A percentile compares a stretch with the other conserved stretches of the same genome.
Evolutionary conservation across 2,888 invertebrate species (phyloP).

Genomic region (Ophraella communa): DNA sequence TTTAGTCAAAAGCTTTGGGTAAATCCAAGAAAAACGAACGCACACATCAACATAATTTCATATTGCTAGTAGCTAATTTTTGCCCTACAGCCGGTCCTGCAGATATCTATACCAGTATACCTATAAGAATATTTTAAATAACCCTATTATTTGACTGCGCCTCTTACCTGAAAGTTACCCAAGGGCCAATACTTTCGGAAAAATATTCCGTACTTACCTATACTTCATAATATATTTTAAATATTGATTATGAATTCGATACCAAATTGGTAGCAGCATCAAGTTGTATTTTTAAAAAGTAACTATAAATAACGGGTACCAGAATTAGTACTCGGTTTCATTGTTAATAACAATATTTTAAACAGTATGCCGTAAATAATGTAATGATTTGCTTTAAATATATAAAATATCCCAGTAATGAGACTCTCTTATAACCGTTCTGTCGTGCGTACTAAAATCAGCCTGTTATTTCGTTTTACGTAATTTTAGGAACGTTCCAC

Average conservation of each 20-base stretch:
- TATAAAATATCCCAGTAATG: conserved; percentile 2
- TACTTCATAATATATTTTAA: too few relatives aligned
- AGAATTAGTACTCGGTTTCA: conserved; percentile 12
- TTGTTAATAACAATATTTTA: conserved; percentile 21
- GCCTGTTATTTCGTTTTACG: neutral
- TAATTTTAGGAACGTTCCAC: neutral
- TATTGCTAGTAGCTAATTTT: neutral
- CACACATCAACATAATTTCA: too few relatives aligned
- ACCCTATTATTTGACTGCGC: conserved; percentile 2
- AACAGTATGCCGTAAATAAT: conserved; percentile 17
- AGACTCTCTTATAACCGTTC: neutral
- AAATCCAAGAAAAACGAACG: too few relatives aligned
- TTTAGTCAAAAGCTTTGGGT: too few relatives aligned
- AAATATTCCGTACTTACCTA: conserved; percentile 18
- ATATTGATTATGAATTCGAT: conserved; percentile 23
- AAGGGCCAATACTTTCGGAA: conserved; percentile 1
- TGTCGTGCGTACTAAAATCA: neutral
- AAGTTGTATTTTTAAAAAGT: conserved; percentile 12
- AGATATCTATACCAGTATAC: too few relatives aligned
- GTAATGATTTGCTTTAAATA: conserved; percentile 25
- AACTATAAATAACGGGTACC: conserved; percentile 19
- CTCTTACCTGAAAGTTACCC: neutral
- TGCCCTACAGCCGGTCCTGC: neutral
- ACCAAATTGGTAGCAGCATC: conserved; percentile 24
- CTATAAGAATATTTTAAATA: neutral